Percentiles rank a stretch among this genome's conserved stretches.
Conservation (phyloP, 2,888 invertebrate species). For the Nephrotoma guestfalica region DNA sequence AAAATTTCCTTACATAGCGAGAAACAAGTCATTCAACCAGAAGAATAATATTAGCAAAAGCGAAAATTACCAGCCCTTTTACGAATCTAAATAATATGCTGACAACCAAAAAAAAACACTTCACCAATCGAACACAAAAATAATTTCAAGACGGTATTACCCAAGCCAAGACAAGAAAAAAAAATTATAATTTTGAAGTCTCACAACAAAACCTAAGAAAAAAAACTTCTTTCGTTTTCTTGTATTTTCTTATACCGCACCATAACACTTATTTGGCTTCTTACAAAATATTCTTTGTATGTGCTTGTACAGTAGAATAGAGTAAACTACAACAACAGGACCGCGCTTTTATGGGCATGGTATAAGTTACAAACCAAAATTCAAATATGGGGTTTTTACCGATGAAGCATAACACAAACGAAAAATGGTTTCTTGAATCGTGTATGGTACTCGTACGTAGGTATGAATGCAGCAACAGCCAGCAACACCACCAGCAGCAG, state of each 20-base stretch:
- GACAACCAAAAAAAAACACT: background rate
- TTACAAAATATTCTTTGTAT: background rate
- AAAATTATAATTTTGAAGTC: background rate
- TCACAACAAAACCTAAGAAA: background rate
- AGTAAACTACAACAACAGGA: background rate
- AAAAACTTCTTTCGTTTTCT: background rate
- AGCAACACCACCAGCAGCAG: background rate
- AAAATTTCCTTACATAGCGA: background rate
- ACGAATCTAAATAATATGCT: background rate
- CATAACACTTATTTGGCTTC: background rate
- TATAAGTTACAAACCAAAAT: background rate
- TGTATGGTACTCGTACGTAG: background rate
- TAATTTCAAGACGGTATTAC: background rate
- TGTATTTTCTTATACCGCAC: background rate
- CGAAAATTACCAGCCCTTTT: background rate
- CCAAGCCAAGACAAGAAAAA: background rate
- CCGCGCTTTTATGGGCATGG: background rate
- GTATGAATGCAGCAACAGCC: background rate
- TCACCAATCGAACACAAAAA: background rate
- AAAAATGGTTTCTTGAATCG: background rate
- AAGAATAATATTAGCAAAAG: background rate
- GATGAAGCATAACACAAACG: background rate
- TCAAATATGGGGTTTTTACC: background rate
- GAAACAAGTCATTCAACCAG: background rate
- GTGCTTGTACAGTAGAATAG: background rate